Evolutionary conservation across 2,888 invertebrate species (phyloP), one percentile per base, ranked within the genome.

Genomic region (Tyria jacobaeae): DNA sequence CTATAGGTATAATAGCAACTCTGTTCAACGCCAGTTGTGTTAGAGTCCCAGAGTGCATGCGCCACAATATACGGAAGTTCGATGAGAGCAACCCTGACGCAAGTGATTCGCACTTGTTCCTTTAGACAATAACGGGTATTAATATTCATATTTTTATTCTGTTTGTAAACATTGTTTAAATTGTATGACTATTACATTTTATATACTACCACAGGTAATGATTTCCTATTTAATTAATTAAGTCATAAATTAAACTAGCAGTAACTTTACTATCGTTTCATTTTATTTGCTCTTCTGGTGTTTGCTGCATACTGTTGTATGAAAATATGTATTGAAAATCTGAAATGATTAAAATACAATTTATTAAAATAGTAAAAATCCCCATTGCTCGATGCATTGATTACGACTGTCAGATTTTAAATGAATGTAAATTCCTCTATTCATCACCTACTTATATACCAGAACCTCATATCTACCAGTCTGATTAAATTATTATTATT

Each of bases 1-100:
- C 84, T 85, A 82, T 80, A 80, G 73, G 70, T 75, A 80, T 84
- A 84, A 87, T 84, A 75, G 79, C 78, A 70, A 64, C 64, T 69
- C 72, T 77, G 71, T 75, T 71, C 80, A 78, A 81, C 70, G 68
- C 72, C 81, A 79, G 71, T 47, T 51, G 54, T 73, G 69, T 69
- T 76, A 68, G 76, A 68, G 63, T 77, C 68, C 73, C 73, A 73
- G 66, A 71, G 60, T 66, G 64, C 70, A 66, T 61, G 37, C 48
- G 54, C 35, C 62, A 76, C 74, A 78, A 76, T 76, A 78, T 78
- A 55, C 76, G 76, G 76, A 76, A 76, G 71, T 56, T 58, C 35
- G 58, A 52, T 39, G 24, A 58, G 55, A 31, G 53, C 71, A 76
- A 73, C 78, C 76, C 76, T 76, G 78, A 76, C 62, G 53, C n/a